phyloP scores from a whole-genome alignment of 2,888 invertebrate species.

The Kryphioiulus occultus region DNA sequence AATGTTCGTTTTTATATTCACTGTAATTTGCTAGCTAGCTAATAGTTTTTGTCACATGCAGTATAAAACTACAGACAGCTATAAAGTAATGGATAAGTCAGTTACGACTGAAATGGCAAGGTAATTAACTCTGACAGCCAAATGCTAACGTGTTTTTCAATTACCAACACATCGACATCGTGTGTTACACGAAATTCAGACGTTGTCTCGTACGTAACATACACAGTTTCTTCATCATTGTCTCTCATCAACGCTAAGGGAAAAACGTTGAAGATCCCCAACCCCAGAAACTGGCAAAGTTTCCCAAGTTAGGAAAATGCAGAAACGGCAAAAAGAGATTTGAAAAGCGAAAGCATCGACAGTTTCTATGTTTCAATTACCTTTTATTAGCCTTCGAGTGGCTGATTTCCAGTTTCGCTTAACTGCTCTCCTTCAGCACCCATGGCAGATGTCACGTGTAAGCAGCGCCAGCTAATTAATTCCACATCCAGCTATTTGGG shows the following conservation, averaged over 20 bases:
- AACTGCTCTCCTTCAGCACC: background rate
- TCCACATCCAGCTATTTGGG: background rate
- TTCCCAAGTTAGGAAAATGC: background rate
- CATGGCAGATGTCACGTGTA: constrained; percentile 1
- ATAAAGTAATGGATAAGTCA: no score
- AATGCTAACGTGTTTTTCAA: no score
- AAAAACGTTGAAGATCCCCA: background rate
- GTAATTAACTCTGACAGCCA: no score
- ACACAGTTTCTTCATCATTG: no score
- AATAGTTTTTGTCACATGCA: no score
- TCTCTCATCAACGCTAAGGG: background rate
- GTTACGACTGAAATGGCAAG: no score
- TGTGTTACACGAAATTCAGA: no score
- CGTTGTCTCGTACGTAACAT: no score
- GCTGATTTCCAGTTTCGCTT: background rate
- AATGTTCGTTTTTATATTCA: no score
- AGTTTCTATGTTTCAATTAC: constrained; percentile 21
- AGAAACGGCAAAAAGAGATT: background rate
- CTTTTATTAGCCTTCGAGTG: background rate
- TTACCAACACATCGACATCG: no score
- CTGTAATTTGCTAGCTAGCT: no score
- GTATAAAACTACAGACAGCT: no score
- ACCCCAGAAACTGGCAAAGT: background rate
- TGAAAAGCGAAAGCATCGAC: background rate
- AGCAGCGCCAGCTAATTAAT: background rate